Evolutionary conservation across 2,113 vertebrate genomes (phyloP), one percentile per base, ranked within the genome.

Genomic region (Apistogramma diplotaenia): DNA sequence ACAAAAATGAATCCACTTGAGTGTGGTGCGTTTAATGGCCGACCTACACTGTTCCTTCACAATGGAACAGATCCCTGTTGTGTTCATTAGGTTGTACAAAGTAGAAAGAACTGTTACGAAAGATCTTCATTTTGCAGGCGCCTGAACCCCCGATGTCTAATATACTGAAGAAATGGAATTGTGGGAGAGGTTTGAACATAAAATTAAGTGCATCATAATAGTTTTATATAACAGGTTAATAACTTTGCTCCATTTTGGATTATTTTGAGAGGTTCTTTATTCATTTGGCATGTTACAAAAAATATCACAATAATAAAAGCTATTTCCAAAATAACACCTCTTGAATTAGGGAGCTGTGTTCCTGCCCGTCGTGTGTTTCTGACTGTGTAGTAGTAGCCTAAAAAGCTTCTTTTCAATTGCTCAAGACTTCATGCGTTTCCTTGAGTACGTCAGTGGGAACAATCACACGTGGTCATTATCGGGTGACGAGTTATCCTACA

Each of bases 1-100:
- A 86, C 87, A 90, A 87, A 89, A 83, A 89, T 81, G 77, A 94
- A 90, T 87, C 86, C 88, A 86, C 85, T 93, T 91, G 85, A 91
- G 82, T 87, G 85, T 76, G 74, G 71, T 51, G 82, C 86, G 74
- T 87, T 89, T 92, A 90, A 91, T 89, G 88, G 85, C 70, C 74
- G 67, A 12, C 82, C 79, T 71, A 74, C 55, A 35, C 43, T 75
- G 73, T 79, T 89, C 76, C 59, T 73, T 87, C 40, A 90, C 90
- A 87, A 85, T 85, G 82, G 82, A 84, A 29, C 40, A 59, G 43
- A 84, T 83, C 49, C 43, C 56, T 13, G 83, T 85, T 89, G 75
- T 88, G 60, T 87, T 85, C 74, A 78, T 79, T 83, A 60, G 40
- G 25, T 51, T 78, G 43, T 51, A 61, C 51, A 56, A 78, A 73